A percentile compares a stretch with the other conserved stretches of the same genome.
Evolutionary conservation across 2,113 vertebrate genomes (phyloP).

Genomic region (Thunnus thynnus): DNA sequence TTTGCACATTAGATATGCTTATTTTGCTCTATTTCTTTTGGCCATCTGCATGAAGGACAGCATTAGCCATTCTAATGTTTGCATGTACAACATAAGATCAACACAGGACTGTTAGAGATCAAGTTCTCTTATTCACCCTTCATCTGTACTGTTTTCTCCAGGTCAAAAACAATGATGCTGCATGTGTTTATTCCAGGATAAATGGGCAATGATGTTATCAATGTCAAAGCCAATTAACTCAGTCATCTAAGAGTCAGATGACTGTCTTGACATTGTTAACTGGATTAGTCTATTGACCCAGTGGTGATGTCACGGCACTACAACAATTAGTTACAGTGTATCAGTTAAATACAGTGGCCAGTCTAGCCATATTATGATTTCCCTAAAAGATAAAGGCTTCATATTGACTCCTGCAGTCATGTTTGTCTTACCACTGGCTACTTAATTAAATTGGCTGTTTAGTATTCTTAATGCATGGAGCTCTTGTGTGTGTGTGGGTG

Average conservation of each 20-base stretch:
- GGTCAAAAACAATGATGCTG: constrained; percentile 29
- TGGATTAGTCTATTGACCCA: constrained; percentile 52
- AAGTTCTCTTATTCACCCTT: background rate
- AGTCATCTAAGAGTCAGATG: constrained; percentile 26
- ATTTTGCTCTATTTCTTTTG: constrained; percentile 44
- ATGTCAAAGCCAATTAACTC: constrained; percentile 47
- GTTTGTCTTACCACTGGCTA: background rate
- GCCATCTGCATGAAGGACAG: constrained; percentile 15
- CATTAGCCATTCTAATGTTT: constrained; percentile 15
- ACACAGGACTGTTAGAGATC: constrained; percentile 2
- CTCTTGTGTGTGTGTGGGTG: background rate
- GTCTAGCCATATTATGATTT: constrained; percentile 7
- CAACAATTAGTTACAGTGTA: constrained; percentile 15
- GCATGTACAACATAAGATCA: background rate
- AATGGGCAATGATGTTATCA: constrained; percentile 32
- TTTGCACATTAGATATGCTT: constrained; percentile 33
- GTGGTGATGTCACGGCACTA: background rate
- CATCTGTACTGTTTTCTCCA: background rate
- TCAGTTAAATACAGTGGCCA: constrained; percentile 3
- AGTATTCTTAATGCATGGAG: constrained; percentile 2
- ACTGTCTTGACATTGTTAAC: constrained; percentile 36
- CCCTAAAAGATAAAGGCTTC: background rate
- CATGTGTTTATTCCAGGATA: constrained; percentile 21
- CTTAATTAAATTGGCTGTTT: constrained; percentile 6
- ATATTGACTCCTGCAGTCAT: background rate